Percentiles rank a stretch among this genome's conserved stretches.
Conservation (phyloP, 2,113 vertebrate species). For the Eleginops maclovinus region DNA sequence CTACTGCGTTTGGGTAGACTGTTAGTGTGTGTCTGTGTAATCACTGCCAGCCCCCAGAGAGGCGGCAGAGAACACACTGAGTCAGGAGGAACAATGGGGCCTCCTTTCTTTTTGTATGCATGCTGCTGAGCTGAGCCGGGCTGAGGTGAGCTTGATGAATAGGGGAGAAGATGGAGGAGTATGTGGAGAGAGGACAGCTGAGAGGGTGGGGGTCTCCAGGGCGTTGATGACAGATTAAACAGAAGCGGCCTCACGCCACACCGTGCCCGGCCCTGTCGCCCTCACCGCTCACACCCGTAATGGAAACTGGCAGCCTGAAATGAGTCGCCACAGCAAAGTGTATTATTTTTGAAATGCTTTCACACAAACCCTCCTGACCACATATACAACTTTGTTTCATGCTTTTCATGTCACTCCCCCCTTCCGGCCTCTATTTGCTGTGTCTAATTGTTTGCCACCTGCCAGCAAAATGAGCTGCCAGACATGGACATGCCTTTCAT, state of each 20-base stretch:
- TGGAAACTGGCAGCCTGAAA: conserved; percentile 98
- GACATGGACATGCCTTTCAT: conserved; percentile 90
- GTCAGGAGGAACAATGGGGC: conserved; percentile 62
- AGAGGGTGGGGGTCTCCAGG: conserved; percentile 90
- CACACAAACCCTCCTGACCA: conserved; percentile 94
- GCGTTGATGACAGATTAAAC: conserved; percentile 98
- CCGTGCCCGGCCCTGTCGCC: conserved; percentile 90
- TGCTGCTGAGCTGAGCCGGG: conserved; percentile 83
- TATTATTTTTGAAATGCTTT: conserved; percentile 99
- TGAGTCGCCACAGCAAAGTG: conserved; percentile 94
- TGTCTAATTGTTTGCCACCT: conserved; percentile 99
- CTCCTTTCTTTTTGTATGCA: conserved; percentile 81
- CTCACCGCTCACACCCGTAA: conserved; percentile 94
- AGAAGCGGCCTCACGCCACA: conserved; percentile 89
- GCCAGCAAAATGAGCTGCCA: conserved; percentile 99
- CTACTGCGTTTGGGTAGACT: conserved; percentile 3
- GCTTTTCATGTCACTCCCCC: conserved; percentile 94
- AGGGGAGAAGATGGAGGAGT: conserved; percentile 75
- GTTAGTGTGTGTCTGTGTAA: background rate
- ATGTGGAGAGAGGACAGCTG: conserved; percentile 56
- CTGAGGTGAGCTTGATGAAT: conserved; percentile 93
- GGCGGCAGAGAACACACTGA: conserved; percentile 39
- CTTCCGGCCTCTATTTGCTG: conserved; percentile 91
- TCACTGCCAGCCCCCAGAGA: conserved; percentile 19
- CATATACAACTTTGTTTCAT: conserved; percentile 95